Conservation (phyloP, 2,797 vertebrate genomes). For the Amniataba percoides region DNA sequence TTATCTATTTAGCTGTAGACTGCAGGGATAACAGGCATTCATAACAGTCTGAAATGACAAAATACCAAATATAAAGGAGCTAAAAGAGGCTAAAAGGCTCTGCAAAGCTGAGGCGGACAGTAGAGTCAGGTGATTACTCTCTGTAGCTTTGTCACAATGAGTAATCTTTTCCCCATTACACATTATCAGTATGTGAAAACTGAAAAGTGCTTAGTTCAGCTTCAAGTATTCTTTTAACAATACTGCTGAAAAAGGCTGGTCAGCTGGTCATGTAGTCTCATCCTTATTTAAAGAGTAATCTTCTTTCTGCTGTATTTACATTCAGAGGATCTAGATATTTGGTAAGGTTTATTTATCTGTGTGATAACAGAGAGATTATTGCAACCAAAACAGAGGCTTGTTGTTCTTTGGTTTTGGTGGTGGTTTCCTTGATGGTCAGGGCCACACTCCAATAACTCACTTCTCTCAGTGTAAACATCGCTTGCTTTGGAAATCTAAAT, state of each 20-base stretch:
- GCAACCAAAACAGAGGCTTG: neutral
- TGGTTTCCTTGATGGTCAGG: neutral
- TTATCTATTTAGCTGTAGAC: neutral
- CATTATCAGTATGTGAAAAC: neutral
- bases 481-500: constrained; percentile 11
- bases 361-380: constrained; percentile 13
- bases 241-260: neutral
- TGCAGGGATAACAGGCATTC: neutral
- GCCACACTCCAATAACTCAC: constrained; percentile 12
- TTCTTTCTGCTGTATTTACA: neutral
- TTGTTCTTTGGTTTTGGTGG: constrained; percentile 20
- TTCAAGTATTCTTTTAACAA: neutral
- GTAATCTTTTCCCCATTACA: neutral
- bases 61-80: neutral
- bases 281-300: neutral
- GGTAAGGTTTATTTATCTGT: constrained; percentile 23
- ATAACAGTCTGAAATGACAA: too few species aligned
- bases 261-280: too few species aligned
- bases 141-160: neutral
- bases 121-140: neutral
- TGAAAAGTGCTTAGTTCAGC: neutral
- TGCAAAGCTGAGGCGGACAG: neutral
- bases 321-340: neutral
- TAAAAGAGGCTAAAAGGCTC: neutral
- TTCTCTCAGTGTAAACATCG: constrained; percentile 14